Evolutionary conservation across 2,797 vertebrate genomes (phyloP).

Genomic region (Enteromius trimaculatus): DNA sequence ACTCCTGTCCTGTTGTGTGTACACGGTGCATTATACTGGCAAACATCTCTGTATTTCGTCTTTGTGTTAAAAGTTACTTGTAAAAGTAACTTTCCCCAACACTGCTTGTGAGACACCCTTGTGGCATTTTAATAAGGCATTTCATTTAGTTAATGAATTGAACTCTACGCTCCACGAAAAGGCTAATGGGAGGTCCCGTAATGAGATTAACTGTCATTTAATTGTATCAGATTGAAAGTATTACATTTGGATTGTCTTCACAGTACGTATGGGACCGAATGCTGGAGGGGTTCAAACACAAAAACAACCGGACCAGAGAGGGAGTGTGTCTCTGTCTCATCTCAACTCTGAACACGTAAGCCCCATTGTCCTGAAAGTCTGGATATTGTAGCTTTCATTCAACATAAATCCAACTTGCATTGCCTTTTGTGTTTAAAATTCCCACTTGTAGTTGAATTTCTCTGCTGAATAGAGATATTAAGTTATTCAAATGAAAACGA

Average conservation of each 20-base stretch:
- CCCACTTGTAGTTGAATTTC: not conserved
- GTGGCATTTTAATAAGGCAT: not conserved
- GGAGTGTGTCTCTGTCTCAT: slow-evolving; percentile 97
- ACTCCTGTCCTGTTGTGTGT: not conserved
- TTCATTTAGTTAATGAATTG: slow-evolving; percentile 33
- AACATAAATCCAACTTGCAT: not conserved
- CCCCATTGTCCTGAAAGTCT: not conserved
- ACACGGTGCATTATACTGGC: not conserved
- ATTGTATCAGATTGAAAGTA: slow-evolving; percentile 7
- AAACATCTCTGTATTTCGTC: not conserved
- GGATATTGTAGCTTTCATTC: not conserved
- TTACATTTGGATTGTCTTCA: slow-evolving; percentile 48
- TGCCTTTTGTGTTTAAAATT: not conserved
- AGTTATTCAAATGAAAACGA: not conserved
- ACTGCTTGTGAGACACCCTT: not conserved
- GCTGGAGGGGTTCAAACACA: slow-evolving; percentile 98
- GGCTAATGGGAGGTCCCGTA: slow-evolving; percentile 19
- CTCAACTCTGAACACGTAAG: slow-evolving; percentile 91
- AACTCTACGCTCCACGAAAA: not conserved
- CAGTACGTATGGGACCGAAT: slow-evolving; percentile 97
- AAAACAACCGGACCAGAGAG: slow-evolving; percentile 97
- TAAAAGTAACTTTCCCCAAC: too few relatives aligned
- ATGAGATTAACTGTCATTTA: slow-evolving; percentile 32
- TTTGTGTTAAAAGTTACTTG: too few relatives aligned
- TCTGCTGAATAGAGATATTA: not conserved